Base-by-base conservation (phyloP, 2,888 invertebrate genomes). In the Drosophila limbata region DNA sequence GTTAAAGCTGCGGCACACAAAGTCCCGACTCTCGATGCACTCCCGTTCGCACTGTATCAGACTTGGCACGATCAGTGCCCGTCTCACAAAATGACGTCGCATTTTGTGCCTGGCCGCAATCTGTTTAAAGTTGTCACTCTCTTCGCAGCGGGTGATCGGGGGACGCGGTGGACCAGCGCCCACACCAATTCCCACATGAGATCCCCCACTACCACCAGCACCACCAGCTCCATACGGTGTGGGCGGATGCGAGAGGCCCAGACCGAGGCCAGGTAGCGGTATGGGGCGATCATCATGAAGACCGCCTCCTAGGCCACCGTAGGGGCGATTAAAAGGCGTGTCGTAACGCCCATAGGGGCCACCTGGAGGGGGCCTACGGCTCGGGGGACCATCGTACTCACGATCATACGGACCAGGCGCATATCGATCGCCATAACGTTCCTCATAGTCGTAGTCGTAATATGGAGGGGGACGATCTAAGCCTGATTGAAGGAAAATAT, bases 1-100 rank as follows among this genome's bases (percentile, higher is more conserved):
- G 93, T 97, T 97, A 92, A 98, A 98, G 37, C 97, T 96, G 90
- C 96, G 94, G 89, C 98, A 98, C 63, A 95, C 94, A 91, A 97
- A 97, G 89, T 97, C 97, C 81, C 96, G 94, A 33, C 95, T 95
- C 87, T 97, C 96, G 44, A 95, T 94, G 91, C 98, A 97, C 90
- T 97, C 97, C 69, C 96, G 94, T 92, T 98, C 96, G 92, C 98
- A 98, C 72, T 96, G 96, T 1, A 95, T 94, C 86, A 97, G 92
- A 0, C 96, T 95, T 33, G 95, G 95, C 2, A 96, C 96, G 8
- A 95, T 95, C 21, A 96, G 94, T 73, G 95, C 95, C 60, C 96
- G 94, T 39, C 96, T 93, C 4, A 97, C 95, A 90, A 95, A 97
- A 85, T 96, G 95, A 69, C 96, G 94, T 59, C 97, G 94, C 93